Conservation (phyloP, 2,888 invertebrate species). For the Nomada lathburiana region DNA sequence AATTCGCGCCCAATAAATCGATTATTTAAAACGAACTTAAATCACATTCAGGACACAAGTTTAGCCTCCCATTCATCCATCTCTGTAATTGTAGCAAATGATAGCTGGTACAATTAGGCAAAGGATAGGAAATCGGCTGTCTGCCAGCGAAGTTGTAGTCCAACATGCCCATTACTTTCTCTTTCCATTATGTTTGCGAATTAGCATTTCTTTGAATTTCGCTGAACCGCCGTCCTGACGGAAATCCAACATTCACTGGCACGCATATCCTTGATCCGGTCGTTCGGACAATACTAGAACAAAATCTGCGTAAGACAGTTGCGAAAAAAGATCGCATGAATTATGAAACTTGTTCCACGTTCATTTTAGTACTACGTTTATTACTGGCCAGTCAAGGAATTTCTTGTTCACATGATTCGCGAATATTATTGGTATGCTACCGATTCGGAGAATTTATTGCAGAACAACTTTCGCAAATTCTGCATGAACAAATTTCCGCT, state of each 20-base stretch:
- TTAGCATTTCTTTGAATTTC: slow-evolving; percentile 34
- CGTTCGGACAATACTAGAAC: not conserved
- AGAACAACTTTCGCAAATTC: no score
- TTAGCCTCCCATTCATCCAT: not conserved
- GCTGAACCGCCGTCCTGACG: not conserved
- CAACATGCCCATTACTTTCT: slow-evolving; percentile 25
- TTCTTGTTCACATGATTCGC: not conserved
- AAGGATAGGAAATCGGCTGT: slow-evolving; percentile 1
- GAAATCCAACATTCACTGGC: slow-evolving; percentile 11
- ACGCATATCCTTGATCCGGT: slow-evolving; percentile 13
- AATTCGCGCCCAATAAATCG: not conserved
- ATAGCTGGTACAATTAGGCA: slow-evolving; percentile 4
- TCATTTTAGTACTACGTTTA: no score
- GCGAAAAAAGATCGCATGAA: not conserved
- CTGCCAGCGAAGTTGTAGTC: not conserved
- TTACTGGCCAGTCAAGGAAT: not conserved
- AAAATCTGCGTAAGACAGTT: not conserved
- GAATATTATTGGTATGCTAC: no score
- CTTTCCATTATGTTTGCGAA: slow-evolving; percentile 20
- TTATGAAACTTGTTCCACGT: not conserved
- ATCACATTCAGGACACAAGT: not conserved
- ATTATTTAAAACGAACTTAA: not conserved
- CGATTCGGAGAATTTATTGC: no score
- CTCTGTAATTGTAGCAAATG: not conserved
- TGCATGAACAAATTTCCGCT: no score